Evolutionary conservation across 2,113 vertebrate genomes (phyloP).

Genomic region (Anarhynchus alexandrinus): DNA sequence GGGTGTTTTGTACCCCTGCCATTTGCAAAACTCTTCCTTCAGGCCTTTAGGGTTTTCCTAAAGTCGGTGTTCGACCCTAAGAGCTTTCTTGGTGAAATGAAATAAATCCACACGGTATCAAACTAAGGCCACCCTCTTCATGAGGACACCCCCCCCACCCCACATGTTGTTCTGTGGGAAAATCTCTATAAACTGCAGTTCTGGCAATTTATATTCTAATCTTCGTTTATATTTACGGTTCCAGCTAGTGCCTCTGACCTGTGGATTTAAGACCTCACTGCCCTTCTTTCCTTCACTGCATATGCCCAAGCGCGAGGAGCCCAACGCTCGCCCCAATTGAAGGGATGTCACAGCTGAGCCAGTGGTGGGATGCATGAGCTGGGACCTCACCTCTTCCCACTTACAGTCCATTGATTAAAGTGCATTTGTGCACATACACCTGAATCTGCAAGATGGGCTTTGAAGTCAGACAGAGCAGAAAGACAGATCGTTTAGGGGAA

Average conservation of each 20-base stretch:
- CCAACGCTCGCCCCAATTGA: neutral
- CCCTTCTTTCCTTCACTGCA: neutral
- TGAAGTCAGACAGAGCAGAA: neutral
- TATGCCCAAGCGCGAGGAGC: neutral
- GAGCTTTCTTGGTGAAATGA: neutral
- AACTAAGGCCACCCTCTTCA: neutral
- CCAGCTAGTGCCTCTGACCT: neutral
- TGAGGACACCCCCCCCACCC: neutral
- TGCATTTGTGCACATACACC: neutral
- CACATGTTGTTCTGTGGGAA: neutral
- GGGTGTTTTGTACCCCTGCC: neutral
- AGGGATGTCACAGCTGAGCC: neutral
- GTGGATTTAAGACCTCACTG: neutral
- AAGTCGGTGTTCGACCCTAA: neutral
- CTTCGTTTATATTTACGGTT: neutral
- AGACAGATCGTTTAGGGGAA: neutral
- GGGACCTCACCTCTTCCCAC: neutral
- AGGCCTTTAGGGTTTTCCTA: neutral
- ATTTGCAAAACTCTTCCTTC: neutral
- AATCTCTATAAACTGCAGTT: neutral
- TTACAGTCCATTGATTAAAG: neutral
- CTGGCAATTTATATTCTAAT: neutral
- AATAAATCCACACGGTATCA: neutral
- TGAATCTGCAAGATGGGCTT: neutral
- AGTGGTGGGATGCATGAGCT: accelerated